A percentile compares a stretch with the other conserved stretches of the same genome.
phyloP scores from a whole-genome alignment of 2,113 vertebrate genomes.

The Cyphomyrus discorhynchus region DNA sequence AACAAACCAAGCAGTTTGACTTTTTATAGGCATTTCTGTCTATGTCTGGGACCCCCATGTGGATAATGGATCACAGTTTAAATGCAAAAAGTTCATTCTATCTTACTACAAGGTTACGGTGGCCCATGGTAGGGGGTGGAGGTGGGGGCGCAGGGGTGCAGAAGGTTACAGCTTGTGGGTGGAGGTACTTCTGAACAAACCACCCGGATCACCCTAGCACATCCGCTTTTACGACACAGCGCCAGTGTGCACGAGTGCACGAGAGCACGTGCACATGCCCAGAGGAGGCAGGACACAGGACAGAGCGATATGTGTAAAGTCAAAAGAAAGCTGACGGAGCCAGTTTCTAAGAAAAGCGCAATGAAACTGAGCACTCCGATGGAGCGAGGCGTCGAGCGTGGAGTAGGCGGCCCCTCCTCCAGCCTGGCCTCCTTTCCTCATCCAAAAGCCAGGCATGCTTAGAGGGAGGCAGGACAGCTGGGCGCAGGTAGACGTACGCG shows the following conservation, averaged over 20 bases:
- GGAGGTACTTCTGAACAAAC: not conserved
- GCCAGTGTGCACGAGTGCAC: not conserved
- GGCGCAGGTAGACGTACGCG: not conserved
- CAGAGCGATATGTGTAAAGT: not conserved
- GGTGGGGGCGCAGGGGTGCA: conserved; percentile 20
- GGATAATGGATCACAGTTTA: conserved; percentile 32
- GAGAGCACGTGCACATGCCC: not conserved
- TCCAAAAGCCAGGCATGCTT: not conserved
- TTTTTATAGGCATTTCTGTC: conserved; percentile 49
- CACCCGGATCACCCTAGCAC: not conserved
- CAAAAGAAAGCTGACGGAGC: conserved; percentile 1
- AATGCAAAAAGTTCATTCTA: conserved; percentile 27
- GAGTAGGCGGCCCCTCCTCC: not conserved
- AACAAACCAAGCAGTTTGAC: conserved; percentile 43
- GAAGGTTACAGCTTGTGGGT: not conserved
- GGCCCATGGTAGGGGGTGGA: conserved; percentile 24
- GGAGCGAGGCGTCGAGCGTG: not conserved
- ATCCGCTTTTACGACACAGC: not conserved
- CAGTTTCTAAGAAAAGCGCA: conserved; percentile 1
- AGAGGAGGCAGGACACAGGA: not conserved
- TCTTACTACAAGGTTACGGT: conserved; percentile 29
- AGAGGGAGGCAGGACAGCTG: conserved; percentile 5
- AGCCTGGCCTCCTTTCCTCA: not conserved
- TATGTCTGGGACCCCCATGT: conserved; percentile 30
- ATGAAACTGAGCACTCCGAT: not conserved